Base-by-base conservation (phyloP, 2,797 vertebrate genomes). In the Chloroceryle inda region DNA sequence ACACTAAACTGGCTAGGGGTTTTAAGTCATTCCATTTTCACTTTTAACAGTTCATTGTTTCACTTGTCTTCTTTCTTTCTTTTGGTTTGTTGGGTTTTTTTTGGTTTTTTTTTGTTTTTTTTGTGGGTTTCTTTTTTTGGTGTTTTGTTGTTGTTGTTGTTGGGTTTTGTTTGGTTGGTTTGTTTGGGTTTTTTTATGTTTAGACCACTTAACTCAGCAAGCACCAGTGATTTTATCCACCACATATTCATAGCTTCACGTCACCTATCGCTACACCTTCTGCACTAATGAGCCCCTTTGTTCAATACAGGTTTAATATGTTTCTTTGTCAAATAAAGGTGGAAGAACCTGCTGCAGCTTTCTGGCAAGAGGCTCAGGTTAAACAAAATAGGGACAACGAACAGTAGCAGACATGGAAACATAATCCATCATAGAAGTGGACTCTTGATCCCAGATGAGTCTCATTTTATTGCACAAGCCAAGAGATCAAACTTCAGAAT, bases 41-140 rank as follows among this genome's bases (percentile, higher is more conserved):
- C 97, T 97, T 95, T 91, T 98, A 98, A 98, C 98, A 96, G 84
- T 96, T 98, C 92, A 94, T 97, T 94, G 96, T 98, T 98, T 98
- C 95, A 97, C 95, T 96, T 93, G 89, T 97, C 96, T 96, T 96
- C 86, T 97, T 92, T 78, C 89, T 78, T 94, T 79, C 87, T 94
- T 85, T 78, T 40, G 95, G 95, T 94, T 95, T 93, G 26, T 59
- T 37, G 35, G 35, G 35, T 37, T 37, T 37, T 37, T 37, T 37
- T 37, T 8, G 23, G 14, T 15, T 24, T 27, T 61, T 22, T 91
- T 95, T 97, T 38, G 13, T 12, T 38, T 38, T 38, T 38, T n/a
- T n/a, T n/a, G n/a, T n/a, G n/a, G n/a, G n/a, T n/a, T n/a, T n/a
- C n/a, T n/a, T n/a, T n/a, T n/a, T n/a, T n/a, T n/a, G n/a, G n/a